Evolutionary conservation across 2,888 invertebrate genomes (phyloP), one percentile per base, ranked within the genome.

Genomic region (Pollenia amentaria): DNA sequence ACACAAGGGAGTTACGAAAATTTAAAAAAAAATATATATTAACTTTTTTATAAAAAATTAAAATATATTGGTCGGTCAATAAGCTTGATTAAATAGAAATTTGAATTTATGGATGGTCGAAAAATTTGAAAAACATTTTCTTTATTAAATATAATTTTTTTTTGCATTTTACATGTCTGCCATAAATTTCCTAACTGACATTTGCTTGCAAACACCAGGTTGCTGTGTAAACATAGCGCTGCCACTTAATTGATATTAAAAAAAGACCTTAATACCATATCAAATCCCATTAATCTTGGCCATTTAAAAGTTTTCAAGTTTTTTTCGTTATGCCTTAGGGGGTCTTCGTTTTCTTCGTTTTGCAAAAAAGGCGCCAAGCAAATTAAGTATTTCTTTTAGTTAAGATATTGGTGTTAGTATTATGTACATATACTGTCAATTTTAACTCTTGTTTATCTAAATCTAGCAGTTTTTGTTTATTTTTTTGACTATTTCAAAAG

Each of bases 381-480:
- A 72, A 60, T 29, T 57, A 55, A 46, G 46, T 12, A 44, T 57
- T 60, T 82, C 21, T 21, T 67, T 21, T 57, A 40, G 60, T 9
- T 21, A 40, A 62, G 12, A n/a, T 62, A 18, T 29, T 65, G 53
- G 48, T 76, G 44, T 85, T 76, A 42, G 44, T 67, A 81, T 77
- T 60, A 29, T 29, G 6, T 6, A 29, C 73, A 81, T 85, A 14
- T 42, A 51, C 77, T 78, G 55, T 53, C 67, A 67, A 81, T 62
- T 62, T 73, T 53, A 85, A 73, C 76, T 73, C 67, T 73, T 77
- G 38, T 64, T 76, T 81, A 72, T 76, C 76, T 72, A 21, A 29
- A 70, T 79, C 69, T 60, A 38, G 42, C 8, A 40, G n/a, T 2
- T 18, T 69, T 51, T 72, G 10, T 21, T 83, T 55, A 40, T 51